Conservation (phyloP, 2,888 invertebrate species). For the Netelia fuscicornis region DNA sequence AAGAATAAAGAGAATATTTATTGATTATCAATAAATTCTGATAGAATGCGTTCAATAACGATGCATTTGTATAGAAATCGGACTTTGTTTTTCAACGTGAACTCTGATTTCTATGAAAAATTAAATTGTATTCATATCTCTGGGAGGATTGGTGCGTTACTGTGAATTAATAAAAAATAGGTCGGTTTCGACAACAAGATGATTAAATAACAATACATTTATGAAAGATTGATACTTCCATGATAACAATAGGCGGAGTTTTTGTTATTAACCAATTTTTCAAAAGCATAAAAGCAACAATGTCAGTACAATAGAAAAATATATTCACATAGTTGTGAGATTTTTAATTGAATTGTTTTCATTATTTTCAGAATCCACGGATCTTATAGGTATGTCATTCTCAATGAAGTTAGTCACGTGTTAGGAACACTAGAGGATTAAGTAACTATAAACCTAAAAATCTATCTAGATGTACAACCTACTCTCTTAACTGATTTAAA, state of each 20-base stretch:
- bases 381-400: too few relatives aligned
- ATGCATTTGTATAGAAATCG: not conserved
- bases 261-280: too few relatives aligned
- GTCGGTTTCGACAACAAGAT: too few relatives aligned
- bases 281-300: too few relatives aligned
- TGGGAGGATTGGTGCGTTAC: not conserved
- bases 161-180: not conserved
- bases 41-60: conserved; percentile 30
- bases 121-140: not conserved
- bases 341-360: not conserved
- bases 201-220: too few relatives aligned
- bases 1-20: not conserved
- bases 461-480: too few relatives aligned
- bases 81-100: not conserved
- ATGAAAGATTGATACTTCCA: too few relatives aligned
- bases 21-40: conserved; percentile 20
- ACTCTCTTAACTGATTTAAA: too few relatives aligned
- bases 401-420: too few relatives aligned
- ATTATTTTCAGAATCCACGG: not conserved
- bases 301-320: not conserved
- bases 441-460: too few relatives aligned
- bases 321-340: not conserved
- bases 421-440: too few relatives aligned
- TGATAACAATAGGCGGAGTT: too few relatives aligned
- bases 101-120: not conserved